phyloP scores from a whole-genome alignment of 2,797 vertebrate genomes.

The Sebastes paucispinis region DNA sequence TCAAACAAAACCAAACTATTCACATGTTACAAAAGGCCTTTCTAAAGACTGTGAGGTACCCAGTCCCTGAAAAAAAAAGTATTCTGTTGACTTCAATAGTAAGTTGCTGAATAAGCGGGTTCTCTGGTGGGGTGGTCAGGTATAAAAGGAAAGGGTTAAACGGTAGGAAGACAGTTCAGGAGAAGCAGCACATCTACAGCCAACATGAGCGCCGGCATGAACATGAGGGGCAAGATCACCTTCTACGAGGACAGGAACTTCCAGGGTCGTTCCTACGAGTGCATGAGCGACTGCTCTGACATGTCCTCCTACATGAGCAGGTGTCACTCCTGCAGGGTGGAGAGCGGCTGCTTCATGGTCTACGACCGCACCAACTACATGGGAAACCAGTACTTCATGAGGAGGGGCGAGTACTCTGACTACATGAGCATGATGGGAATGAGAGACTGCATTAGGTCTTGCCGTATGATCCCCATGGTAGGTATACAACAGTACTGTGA shows the following conservation, averaged over 20 bases:
- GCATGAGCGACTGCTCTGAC: slow-evolving; percentile 27
- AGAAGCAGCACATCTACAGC: neutral
- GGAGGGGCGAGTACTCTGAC: slow-evolving; percentile 32
- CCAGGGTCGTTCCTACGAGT: slow-evolving; percentile 25
- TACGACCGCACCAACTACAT: slow-evolving; percentile 20
- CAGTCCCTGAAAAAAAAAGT: neutral
- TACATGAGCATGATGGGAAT: slow-evolving; percentile 36
- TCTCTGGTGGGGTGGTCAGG: neutral
- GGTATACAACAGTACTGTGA: neutral
- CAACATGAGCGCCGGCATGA: neutral
- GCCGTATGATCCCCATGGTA: slow-evolving; percentile 7
- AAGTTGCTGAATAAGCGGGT: neutral
- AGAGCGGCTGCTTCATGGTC: slow-evolving; percentile 35
- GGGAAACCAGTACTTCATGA: slow-evolving; percentile 39
- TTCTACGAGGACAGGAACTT: slow-evolving; percentile 2
- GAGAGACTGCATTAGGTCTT: neutral
- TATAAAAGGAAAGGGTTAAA: neutral
- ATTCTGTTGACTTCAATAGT: neutral
- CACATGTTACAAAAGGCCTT: neutral
- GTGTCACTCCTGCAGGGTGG: slow-evolving; percentile 26
- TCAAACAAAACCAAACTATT: neutral
- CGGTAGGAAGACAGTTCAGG: neutral
- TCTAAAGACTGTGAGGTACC: neutral
- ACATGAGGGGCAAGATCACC: slow-evolving; percentile 3
- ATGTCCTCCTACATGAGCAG: slow-evolving; percentile 22